Base-by-base conservation (phyloP, 2,113 vertebrate species). In the Tamias sibiricus region DNA sequence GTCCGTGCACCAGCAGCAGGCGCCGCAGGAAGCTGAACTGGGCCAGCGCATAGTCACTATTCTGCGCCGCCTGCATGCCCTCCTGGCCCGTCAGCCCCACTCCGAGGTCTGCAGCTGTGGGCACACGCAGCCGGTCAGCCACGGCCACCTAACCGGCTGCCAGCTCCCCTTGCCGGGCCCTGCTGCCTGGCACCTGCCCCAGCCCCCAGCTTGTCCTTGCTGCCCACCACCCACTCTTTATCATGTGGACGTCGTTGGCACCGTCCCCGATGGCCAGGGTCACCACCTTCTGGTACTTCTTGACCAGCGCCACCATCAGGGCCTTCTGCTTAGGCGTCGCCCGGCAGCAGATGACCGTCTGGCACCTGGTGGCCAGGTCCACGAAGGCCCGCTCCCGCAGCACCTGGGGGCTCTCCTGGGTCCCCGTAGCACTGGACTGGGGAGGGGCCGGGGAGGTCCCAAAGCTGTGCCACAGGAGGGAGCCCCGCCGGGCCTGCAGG, bases 161-260 rank as follows among this genome's bases (percentile, higher is more conserved):
- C 13, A 3, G 40, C 19, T 12, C 28, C 24, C 8, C 17, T 20
- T 9, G 8, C 1, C 57, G 10, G 8, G 26, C 13, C 71, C n/a
- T 13, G 0, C 77, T 8, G 40, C 71, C 68, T 44, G 9, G 49
- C 40, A 2, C 26, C 24, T 2, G 4, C 24, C 13, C 57, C 20
- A 20, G 6, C 49, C 26, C 59, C 5, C 14, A 2, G 10, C 47
- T 49, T 12, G 13, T 47, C 84, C 35, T 4, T 6, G 22, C 12
- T 82, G 6, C 64, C 83, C 4, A 4, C 7, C n/a, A 79, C 77
- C 44, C 76, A 99, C 99, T 99, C 98, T 99, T 99, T 95, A 99
- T 99, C 99, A 99, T 99, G 98, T 99, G 99, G 64, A 99, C 99
- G 0, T 99, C 99, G 0, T 99, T 99, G 98, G 99, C 99, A 0